Evolutionary conservation across 37 sponge, comb jelly and placozoan species (phyloP), one percentile per base, ranked within the genome.

Genomic region (Oopsacas minuta): DNA sequence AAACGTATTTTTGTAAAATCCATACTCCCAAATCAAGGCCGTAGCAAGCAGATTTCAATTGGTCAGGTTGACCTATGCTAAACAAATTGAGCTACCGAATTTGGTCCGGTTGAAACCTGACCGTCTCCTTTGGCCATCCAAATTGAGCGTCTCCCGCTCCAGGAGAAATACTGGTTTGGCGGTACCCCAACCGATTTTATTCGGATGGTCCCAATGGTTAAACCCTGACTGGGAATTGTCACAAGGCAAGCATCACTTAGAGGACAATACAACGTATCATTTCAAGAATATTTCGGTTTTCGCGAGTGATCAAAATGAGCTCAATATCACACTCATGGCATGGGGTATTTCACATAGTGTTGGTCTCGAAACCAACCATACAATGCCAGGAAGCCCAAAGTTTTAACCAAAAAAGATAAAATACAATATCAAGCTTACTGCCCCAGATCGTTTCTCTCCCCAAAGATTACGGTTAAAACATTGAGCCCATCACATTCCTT

Each of bases 311-410:
- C 8, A 8, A 42, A 42, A 17, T 42, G 49, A 42, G 49, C 49
- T 15, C 8, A 42, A 42, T 17, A 42, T 8, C 49, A 17, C 8
- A 15, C 49, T 42, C 49, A 42, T 42, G 15, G 12, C 49, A 42
- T 42, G 49, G 49, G n/a, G n/a, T n/a, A n/a, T 42, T 42, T 17
- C 49, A 42, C 49, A 42, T 15, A 17, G 49, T 42, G 49, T 61
- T 61, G 75, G 75, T 61, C 75, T 61, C 75, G 75, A 61, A 61
- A 61, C 75, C 75, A 61, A 61, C 75, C 22, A 15, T 42, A 17
- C n/a, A n/a, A n/a, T 42, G 49, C 49, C 49, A 42, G 49, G 15
- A 42, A 42, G 12, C 8, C 8, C 15, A 42, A 42, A 8, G 8
- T 42, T 42, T 42, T 42, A 8, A 15, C 49, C 15, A 42, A 42